Evolutionary conservation across 2,797 vertebrate genomes (phyloP), one percentile per base, ranked within the genome.

Genomic region (Echeneis naucrates): DNA sequence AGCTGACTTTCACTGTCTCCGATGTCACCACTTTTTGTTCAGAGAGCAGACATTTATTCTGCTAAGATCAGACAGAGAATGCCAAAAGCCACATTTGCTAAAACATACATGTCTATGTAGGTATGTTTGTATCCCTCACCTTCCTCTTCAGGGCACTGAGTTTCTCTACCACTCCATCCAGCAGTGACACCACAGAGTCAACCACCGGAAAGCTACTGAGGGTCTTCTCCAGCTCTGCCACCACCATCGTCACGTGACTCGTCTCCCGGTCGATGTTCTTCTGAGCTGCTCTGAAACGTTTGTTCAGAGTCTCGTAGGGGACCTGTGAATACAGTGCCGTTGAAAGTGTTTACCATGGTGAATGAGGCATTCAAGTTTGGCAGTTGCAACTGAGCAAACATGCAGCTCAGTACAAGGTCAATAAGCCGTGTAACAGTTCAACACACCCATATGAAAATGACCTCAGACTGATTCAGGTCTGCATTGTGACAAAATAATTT

Each of bases 231-330:
- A 99, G 92, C 93, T 99, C 98, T 0, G 98, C 98, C 40, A 99
- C 98, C n/a, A 98, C 98, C 97, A 98, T 98, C 4, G 96, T 97
- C 42, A 99, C 98, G 94, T 99, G 98, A 92, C 98, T 99, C 0
- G 97, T 98, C 94, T 99, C 98, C 0, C 98, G 92, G 85, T 99
- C 98, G 0, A 99, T 99, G 89, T 98, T 99, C 71, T 99, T 99
- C 94, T 99, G 98, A 0, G 98, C 98, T 0, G 98, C 98, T 59
- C 98, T 94, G 82, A 99, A 99, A 1, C 98, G 97, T 75, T 99
- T 99, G 90, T 99, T 99, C 91, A 99, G 95, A 0, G 98, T 99
- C 89, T 99, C 98, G 4, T 99, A 99, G 3, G 98, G 98, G 79
- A 99, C 98, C 98, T 99, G 85, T 3, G 51, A 55, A 11, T 11